Percentiles rank a stretch among this genome's conserved stretches.
Conservation (phyloP, 2,113 vertebrate species). For the Gopherus evgoodei region DNA sequence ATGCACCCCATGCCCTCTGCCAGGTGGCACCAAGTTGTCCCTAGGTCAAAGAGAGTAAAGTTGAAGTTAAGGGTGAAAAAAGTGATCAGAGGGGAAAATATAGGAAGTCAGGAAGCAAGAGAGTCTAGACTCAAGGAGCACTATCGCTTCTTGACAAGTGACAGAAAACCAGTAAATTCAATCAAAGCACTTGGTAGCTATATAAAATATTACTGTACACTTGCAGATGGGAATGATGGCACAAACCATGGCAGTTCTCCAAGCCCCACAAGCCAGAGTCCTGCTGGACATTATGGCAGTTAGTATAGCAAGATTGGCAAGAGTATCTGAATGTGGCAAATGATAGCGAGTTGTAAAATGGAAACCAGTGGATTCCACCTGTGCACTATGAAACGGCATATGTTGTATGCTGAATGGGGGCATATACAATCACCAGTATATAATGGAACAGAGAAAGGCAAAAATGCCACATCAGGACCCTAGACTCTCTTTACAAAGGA, state of each 20-base stretch:
- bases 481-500: background rate
- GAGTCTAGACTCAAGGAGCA: background rate
- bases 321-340: background rate
- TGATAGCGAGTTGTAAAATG: background rate
- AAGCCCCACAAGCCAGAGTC: background rate
- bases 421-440: background rate
- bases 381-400: background rate
- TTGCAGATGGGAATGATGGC: background rate
- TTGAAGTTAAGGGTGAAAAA: background rate
- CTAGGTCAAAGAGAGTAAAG: background rate
- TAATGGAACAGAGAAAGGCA: background rate
- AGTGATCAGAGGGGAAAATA: background rate
- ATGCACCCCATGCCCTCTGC: background rate
- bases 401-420: too few species aligned
- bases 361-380: background rate
- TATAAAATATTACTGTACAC: background rate
- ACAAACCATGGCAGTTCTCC: background rate
- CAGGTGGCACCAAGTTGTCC: background rate
- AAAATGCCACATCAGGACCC: background rate
- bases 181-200: background rate
- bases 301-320: background rate
- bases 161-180: background rate
- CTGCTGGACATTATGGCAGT: background rate
- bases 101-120: background rate
- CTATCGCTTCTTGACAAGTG: background rate